phyloP scores from a whole-genome alignment of 2,113 vertebrate species.

The Cathartes aura region DNA sequence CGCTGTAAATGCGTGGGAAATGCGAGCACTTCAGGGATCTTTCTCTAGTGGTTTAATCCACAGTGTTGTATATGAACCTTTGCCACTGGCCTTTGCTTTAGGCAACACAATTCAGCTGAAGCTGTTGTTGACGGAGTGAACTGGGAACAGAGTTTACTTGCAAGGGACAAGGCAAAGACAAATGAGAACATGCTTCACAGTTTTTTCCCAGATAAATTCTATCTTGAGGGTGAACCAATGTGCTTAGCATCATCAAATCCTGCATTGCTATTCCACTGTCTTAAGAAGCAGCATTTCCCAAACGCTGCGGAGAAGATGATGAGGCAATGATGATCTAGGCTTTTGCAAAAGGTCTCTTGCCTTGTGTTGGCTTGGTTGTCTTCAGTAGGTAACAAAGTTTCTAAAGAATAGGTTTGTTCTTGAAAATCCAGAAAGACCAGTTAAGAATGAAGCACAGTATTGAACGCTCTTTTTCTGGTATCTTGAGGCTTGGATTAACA shows the following conservation, averaged over 20 bases:
- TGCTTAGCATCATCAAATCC: neutral
- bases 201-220: neutral
- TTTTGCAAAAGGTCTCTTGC: neutral
- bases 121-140: neutral
- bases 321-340: neutral
- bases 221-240: neutral
- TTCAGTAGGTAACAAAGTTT: neutral
- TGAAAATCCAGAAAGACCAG: constrained; percentile 7
- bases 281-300: neutral
- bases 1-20: accelerated
- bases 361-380: neutral
- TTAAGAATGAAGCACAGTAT: neutral
- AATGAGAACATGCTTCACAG: neutral
- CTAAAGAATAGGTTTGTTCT: neutral
- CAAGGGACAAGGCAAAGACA: neutral
- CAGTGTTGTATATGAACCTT: accelerated
- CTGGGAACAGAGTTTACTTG: neutral
- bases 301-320: neutral
- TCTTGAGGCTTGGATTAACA: neutral
- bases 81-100: neutral
- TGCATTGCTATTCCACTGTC: neutral
- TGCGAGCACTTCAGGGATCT: neutral
- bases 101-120: neutral
- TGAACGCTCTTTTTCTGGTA: neutral
- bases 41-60: neutral